A percentile compares a stretch with the other conserved stretches of the same genome.
phyloP scores from a whole-genome alignment of 2,797 vertebrate species.

The Benthosema pterotum region DNA sequence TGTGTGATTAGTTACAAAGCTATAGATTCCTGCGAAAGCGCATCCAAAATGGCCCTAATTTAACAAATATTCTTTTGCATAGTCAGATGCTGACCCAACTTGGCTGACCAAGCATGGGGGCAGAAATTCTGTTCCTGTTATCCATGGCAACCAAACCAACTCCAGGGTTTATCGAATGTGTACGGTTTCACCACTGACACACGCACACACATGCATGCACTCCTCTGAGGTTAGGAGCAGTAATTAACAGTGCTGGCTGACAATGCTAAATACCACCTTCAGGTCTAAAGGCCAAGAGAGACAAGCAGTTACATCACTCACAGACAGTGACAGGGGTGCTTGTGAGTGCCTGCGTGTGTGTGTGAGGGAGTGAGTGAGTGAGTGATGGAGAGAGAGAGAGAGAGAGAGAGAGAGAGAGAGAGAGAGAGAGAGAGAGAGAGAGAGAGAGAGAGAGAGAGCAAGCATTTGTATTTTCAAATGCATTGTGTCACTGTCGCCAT shows the following conservation, averaged over 20 bases:
- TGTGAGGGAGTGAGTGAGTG: not conserved
- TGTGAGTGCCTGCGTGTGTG: not conserved
- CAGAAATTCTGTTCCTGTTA: slow-evolving; percentile 25
- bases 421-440: not conserved
- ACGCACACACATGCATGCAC: not conserved
- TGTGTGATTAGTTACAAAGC: not conserved
- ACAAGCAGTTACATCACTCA: slow-evolving; percentile 7
- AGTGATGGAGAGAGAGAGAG: not conserved
- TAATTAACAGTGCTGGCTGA: not conserved
- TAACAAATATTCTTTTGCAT: too few species aligned
- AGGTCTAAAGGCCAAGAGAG: not conserved
- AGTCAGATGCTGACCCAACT: not conserved
- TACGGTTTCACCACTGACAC: not conserved
- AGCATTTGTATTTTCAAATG: too few species aligned
- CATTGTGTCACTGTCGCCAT: too few species aligned
- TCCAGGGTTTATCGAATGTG: slow-evolving; percentile 28
- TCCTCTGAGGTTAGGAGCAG: not conserved
- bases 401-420: not conserved
- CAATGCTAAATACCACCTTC: not conserved
- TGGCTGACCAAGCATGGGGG: slow-evolving; percentile 10
- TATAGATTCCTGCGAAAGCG: not conserved
- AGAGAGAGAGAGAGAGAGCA: too few species aligned
- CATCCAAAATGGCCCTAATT: too few species aligned
- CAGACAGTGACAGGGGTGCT: not conserved
- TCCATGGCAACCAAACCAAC: slow-evolving; percentile 48